These are phyloP conservation scores for Zophobas morio DNA, from an alignment of 1,140 invertebrate genomes.

Conservation along the genomic window DNA sequence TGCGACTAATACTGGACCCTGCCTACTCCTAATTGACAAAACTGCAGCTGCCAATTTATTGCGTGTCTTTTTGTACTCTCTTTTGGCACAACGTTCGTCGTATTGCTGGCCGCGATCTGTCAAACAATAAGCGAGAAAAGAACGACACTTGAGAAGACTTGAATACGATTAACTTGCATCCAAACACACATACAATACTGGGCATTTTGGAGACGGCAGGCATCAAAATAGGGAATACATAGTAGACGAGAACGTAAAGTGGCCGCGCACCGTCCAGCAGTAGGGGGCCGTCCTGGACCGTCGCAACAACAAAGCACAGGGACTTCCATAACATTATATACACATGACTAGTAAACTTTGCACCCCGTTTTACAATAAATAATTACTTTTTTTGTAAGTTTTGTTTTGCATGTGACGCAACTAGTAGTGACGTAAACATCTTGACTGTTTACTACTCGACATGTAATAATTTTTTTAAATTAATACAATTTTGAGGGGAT, in stretches of 20 bases:
- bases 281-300: slow-evolving; percentile 30
- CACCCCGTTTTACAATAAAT: slow-evolving; percentile 27
- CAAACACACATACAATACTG: slow-evolving; percentile 24
- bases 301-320: slow-evolving; percentile 44
- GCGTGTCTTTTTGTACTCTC: slow-evolving; percentile 33
- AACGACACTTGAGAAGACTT: slow-evolving; percentile 29
- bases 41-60: slow-evolving; percentile 15
- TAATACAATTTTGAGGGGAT: slow-evolving; percentile 44
- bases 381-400: background rate
- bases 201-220: slow-evolving; percentile 5
- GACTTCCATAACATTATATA: slow-evolving; percentile 52
- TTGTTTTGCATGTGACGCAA: slow-evolving; percentile 1
- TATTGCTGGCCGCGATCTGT: slow-evolving; percentile 8
- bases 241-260: background rate
- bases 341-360: slow-evolving; percentile 54
- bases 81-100: slow-evolving; percentile 32
- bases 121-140: background rate
- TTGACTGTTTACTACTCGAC: slow-evolving; percentile 49
- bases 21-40: slow-evolving; percentile 32
- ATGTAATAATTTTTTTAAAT: slow-evolving; percentile 50
- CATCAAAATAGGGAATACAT: background rate
- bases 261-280: slow-evolving; percentile 34
- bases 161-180: slow-evolving; percentile 14
- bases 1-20: background rate
- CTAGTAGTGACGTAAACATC: slow-evolving; percentile 43